These are phyloP conservation scores for Brachionus calyciflorus DNA, from an alignment of 1,140 invertebrate species.

Conservation along the genomic window DNA sequence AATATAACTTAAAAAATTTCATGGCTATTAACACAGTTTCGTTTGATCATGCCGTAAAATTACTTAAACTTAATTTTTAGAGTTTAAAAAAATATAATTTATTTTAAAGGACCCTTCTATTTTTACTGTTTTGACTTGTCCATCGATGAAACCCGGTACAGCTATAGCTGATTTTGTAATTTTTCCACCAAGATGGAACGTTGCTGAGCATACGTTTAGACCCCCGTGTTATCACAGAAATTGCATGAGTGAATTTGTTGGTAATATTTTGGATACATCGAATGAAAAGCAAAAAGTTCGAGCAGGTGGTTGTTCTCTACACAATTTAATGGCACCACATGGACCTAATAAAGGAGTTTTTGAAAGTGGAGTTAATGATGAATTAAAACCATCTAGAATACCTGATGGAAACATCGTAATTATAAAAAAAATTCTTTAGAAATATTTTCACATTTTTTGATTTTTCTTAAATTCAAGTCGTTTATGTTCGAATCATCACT, in stretches of 20 bases:
- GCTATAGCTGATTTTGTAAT: constrained; percentile 98
- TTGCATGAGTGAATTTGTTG: constrained; percentile 99
- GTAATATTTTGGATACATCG: constrained; percentile 84
- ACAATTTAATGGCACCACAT: constrained; percentile 97
- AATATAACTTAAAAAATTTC: constrained; percentile 86
- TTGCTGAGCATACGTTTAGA: constrained; percentile 90
- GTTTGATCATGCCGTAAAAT: constrained; percentile 94
- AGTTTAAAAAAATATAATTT: no score
- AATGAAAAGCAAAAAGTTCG: constrained; percentile 89
- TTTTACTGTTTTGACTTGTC: constrained; percentile 94
- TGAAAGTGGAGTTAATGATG: constrained; percentile 71
- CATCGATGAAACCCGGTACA: constrained; percentile 77
- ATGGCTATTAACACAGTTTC: constrained; percentile 94
- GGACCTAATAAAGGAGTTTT: constrained; percentile 88
- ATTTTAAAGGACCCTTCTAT: constrained; percentile 98
- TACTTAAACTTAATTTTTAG: no score
- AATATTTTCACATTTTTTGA: no score
- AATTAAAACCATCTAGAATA: constrained; percentile 73
- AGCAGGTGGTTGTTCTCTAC: constrained; percentile 76
- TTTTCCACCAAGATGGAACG: constrained; percentile 94
- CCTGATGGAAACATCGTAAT: constrained; percentile 91
- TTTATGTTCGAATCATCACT: constrained; percentile 98
- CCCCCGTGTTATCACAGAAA: constrained; percentile 97
- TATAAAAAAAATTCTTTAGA: no score
- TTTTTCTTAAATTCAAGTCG: no score